Percentiles rank a stretch among this genome's conserved stretches.
phyloP scores from a whole-genome alignment of 2,113 vertebrate genomes.

The Anhinga anhinga region DNA sequence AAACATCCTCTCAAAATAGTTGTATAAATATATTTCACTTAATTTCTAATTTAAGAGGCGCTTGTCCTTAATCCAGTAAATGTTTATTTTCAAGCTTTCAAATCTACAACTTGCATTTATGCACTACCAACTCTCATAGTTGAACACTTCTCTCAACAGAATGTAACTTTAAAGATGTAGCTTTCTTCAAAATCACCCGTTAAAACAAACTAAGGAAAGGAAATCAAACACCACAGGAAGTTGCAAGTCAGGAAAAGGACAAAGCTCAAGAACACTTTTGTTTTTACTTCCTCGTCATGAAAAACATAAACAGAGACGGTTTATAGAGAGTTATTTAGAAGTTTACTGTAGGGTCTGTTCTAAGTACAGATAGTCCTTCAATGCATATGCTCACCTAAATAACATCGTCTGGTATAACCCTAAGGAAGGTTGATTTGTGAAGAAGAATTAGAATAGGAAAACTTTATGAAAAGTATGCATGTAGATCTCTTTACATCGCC shows the following conservation, averaged over 20 bases:
- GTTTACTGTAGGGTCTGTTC: too few species aligned
- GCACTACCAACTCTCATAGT: neutral
- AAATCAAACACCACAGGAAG: constrained; percentile 37
- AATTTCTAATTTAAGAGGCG: neutral
- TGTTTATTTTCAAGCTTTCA: neutral
- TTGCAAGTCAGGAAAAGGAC: constrained; percentile 6
- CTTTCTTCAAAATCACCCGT: neutral
- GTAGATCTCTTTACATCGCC: neutral
- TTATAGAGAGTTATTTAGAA: neutral
- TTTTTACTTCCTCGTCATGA: constrained; percentile 10
- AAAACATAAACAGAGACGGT: neutral
- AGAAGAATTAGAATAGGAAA: neutral
- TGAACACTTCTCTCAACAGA: neutral
- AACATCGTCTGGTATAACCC: neutral
- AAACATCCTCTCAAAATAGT: neutral
- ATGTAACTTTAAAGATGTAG: neutral
- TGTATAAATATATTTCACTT: neutral
- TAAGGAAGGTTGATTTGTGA: neutral
- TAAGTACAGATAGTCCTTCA: neutral
- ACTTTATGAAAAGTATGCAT: neutral
- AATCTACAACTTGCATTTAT: neutral
- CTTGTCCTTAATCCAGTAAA: neutral
- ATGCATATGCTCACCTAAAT: neutral
- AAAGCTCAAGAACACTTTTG: neutral
- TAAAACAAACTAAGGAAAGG: constrained; percentile 7